Evolutionary conservation across 2,888 invertebrate genomes (phyloP), one percentile per base, ranked within the genome.

Genomic region (Macropis europaea): DNA sequence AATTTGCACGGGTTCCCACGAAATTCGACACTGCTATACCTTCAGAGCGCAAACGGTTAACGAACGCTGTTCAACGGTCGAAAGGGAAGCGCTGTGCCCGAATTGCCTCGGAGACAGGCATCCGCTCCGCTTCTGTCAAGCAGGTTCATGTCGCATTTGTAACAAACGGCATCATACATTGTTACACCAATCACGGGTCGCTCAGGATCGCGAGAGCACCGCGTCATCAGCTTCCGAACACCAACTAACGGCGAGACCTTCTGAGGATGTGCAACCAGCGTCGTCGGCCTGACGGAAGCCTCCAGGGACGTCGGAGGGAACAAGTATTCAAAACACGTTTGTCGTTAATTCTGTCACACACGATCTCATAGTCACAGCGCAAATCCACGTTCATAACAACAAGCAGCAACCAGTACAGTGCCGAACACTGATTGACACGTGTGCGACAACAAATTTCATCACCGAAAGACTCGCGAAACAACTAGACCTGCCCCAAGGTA

Each of bases 401-500:
- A 3, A 19, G 0, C 32, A 32, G 17, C 40, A 3, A 1, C 42
- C 42, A 6, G 0, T 56, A 5, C 3, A 2, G 0, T 59, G 24
- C 24, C 15, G 50, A 15, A 9, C 50, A 0, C 11, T 59, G 1
- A 22, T 64, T 1, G 50, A 64, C 11, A 38, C 30, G 0, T 9
- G 56, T 5, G 56, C 56, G 0, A 32, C 40, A 0, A 32, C 62
- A 7, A 42, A 64, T n/a, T 56, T 56, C 17, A 73, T 79, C 2
- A 73, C 74, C 0, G 63, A 70, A 34, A 3, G 17, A 0, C 36
- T 67, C 1, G 73, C 60, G 1, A 30, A 28, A 2, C 15, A n/a
- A 2, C 15, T 73, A 7, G 9, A 19, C 1, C 22, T 71, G 2
- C 36, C 50, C 1, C 38, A 6, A 9, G 34, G 13, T 0, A 5